A percentile compares a stretch with the other conserved stretches of the same genome.
Conservation (phyloP, 2,797 vertebrate genomes). For the Calcarius lapponicus region DNA sequence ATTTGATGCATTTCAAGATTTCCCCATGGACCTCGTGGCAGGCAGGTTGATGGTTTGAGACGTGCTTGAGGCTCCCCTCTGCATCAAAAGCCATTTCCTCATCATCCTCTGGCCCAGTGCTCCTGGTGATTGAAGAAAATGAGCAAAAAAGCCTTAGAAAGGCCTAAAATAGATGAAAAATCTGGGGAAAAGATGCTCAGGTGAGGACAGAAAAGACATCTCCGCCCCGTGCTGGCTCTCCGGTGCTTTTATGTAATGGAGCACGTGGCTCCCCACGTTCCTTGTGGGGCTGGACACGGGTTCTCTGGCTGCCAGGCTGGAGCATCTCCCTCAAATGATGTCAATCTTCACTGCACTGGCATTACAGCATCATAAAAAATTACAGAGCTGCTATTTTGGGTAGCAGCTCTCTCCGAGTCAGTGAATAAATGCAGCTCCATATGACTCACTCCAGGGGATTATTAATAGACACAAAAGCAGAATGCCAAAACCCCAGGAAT, state of each 20-base stretch:
- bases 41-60: background rate
- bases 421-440: conserved; percentile 48
- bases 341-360: background rate
- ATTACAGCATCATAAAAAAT: conserved; percentile 57
- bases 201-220: background rate
- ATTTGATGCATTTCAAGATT: background rate
- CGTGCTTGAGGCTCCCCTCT: fast-evolving
- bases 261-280: background rate
- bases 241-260: background rate
- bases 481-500: conserved; percentile 24
- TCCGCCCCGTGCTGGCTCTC: fast-evolving
- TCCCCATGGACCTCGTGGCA: fast-evolving
- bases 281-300: background rate
- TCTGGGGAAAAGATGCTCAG: background rate
- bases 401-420: conserved; percentile 2
- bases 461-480: conserved; percentile 67
- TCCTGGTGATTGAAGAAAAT: background rate
- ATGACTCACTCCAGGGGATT: conserved; percentile 59
- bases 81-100: background rate
- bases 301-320: background rate
- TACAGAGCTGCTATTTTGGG: conserved; percentile 61
- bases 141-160: background rate
- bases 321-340: background rate
- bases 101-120: background rate
- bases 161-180: background rate